A percentile compares a stretch with the other conserved stretches of the same genome.
Evolutionary conservation across 2,797 vertebrate species (phyloP).

Genomic region (Microctenopoma stevenorrisi): DNA sequence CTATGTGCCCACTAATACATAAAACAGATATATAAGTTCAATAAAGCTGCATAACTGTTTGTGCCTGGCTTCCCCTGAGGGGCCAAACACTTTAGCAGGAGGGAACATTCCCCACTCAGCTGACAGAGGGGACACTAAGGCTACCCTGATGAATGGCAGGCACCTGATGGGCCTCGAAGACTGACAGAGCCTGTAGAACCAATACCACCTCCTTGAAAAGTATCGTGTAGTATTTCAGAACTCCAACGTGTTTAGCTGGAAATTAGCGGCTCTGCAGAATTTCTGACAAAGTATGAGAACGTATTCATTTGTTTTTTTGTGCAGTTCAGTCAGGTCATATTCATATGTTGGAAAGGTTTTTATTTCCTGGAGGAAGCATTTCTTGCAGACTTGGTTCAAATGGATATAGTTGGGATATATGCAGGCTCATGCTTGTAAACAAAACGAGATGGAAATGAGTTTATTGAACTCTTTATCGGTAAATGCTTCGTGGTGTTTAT

Average conservation of each 20-base stretch:
- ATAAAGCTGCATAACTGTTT: constrained; percentile 84
- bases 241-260: constrained; percentile 19
- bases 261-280: not conserved
- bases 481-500: constrained; percentile 50
- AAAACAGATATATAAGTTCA: constrained; percentile 87
- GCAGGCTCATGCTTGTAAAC: constrained; percentile 46
- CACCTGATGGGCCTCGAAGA: constrained; percentile 55
- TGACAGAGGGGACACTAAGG: constrained; percentile 66
- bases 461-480: constrained; percentile 54
- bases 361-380: not conserved
- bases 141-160: constrained; percentile 69
- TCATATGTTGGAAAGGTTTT: constrained; percentile 18
- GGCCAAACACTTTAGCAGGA: constrained; percentile 76
- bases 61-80: constrained; percentile 74
- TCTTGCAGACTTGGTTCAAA: not conserved
- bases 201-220: constrained; percentile 32
- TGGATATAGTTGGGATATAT: constrained; percentile 25
- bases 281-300: not conserved
- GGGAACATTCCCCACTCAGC: constrained; percentile 74
- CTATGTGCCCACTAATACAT: constrained; percentile 81
- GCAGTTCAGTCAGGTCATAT: not conserved
- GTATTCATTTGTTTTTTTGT: constrained; percentile 16
- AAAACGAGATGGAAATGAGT: constrained; percentile 55
- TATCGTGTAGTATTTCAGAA: constrained; percentile 30
- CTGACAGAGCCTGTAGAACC: constrained; percentile 17